Conservation (phyloP, 2,888 invertebrate genomes). For the Neocrepidodera transversa region DNA sequence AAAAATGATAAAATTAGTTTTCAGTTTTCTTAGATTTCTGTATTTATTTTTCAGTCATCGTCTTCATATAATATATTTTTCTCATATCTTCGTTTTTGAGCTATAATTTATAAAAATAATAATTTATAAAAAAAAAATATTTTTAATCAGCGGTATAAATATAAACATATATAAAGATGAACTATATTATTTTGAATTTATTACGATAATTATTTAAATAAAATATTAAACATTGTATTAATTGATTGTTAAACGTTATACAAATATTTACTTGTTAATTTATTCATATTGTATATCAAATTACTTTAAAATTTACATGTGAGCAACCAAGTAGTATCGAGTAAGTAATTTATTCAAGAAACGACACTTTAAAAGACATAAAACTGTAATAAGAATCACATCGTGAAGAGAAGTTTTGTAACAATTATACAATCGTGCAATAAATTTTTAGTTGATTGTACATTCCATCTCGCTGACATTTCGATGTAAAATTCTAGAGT, state of each 20-base stretch:
- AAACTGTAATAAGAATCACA: background rate
- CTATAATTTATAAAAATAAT: no score
- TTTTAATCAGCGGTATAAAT: no score
- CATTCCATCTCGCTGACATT: background rate
- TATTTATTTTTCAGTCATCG: no score
- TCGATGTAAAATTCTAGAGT: background rate
- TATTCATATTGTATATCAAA: constrained; percentile 8
- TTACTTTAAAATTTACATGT: constrained; percentile 1
- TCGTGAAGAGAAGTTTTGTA: constrained; percentile 9
- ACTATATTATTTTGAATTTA: no score
- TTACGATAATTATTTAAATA: background rate
- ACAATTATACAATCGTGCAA: constrained; percentile 7
- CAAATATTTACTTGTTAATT: constrained; percentile 1
- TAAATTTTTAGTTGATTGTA: constrained; percentile 4
- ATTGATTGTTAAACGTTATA: background rate
- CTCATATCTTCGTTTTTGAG: no score
- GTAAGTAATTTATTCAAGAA: constrained; percentile 4
- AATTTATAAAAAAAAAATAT: no score
- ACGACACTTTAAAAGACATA: constrained; percentile 7
- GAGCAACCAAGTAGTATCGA: constrained; percentile 1
- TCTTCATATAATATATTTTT: no score
- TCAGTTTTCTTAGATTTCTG: no score
- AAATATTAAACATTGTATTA: background rate
- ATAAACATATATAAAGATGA: no score
- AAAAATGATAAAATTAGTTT: no score